Evolutionary conservation across 2,888 invertebrate genomes (phyloP).

Genomic region (Buathra laborator): DNA sequence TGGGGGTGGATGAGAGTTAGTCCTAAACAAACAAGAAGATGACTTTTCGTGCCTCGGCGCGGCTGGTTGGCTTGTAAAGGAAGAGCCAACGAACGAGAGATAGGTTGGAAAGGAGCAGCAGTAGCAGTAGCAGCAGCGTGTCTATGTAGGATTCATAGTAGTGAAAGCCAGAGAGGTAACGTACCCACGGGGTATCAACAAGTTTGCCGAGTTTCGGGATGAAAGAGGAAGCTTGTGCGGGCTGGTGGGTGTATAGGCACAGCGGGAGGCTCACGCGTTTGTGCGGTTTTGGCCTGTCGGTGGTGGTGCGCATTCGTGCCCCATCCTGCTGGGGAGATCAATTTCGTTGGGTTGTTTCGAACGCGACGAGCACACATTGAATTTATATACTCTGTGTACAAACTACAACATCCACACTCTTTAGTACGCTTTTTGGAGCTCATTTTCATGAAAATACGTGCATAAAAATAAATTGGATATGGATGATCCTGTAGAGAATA

Average conservation of each 20-base stretch:
- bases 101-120: conserved; percentile 1
- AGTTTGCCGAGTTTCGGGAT: conserved; percentile 61
- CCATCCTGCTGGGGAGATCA: conserved; percentile 52
- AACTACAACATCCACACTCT: conserved; percentile 5
- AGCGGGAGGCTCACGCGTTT: conserved; percentile 59
- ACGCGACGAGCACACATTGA: conserved; percentile 4
- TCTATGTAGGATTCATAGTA: conserved; percentile 31
- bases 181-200: conserved; percentile 68
- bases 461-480: background rate
- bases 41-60: conserved; percentile 59
- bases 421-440: background rate
- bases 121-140: background rate
- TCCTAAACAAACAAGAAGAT: conserved; percentile 67
- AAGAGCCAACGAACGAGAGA: conserved; percentile 45
- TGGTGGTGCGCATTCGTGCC: conserved; percentile 52
- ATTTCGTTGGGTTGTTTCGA: conserved; percentile 51
- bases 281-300: conserved; percentile 62
- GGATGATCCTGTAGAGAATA: background rate
- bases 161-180: conserved; percentile 55
- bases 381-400: conserved; percentile 12
- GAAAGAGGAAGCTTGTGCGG: conserved; percentile 43
- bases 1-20: conserved; percentile 55
- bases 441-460: background rate
- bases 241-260: conserved; percentile 45
- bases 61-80: conserved; percentile 51